Evolutionary conservation across 2,888 invertebrate genomes (phyloP).

Genomic region (Deilephila porcellus): DNA sequence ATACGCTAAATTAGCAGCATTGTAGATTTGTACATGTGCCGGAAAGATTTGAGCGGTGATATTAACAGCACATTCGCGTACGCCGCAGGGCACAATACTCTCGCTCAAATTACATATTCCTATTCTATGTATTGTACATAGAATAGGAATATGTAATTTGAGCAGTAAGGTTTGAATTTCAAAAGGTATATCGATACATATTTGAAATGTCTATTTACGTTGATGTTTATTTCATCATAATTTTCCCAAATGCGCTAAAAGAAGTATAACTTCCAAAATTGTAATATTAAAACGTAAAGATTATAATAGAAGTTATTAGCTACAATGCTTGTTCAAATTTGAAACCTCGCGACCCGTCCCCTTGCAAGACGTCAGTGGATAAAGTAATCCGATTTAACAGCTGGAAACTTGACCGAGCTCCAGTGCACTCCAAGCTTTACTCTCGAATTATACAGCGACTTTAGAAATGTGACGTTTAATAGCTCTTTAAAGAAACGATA

Average conservation of each 20-base stretch:
- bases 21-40: background rate
- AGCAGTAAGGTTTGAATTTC: background rate
- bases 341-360: constrained; percentile 3
- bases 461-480: background rate
- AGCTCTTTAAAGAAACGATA: background rate
- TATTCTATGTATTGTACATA: background rate
- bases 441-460: background rate
- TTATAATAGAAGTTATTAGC: background rate
- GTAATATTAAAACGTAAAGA: too few species aligned
- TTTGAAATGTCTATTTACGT: too few species aligned
- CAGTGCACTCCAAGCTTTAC: background rate
- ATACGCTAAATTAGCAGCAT: too few species aligned
- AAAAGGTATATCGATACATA: background rate
- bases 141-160: too few species aligned
- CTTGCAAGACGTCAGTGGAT: constrained; percentile 47
- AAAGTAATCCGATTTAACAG: constrained; percentile 56
- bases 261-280: too few species aligned
- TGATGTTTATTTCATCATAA: too few species aligned
- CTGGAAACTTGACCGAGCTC: constrained; percentile 50
- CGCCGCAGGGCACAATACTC: constrained; percentile 11
- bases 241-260: too few species aligned
- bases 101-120: constrained; percentile 1
- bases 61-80: constrained; percentile 18
- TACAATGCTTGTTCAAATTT: background rate
- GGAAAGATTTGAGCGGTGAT: constrained; percentile 8